A percentile compares a stretch with the other conserved stretches of the same genome.
These are phyloP conservation scores for Drosophila barbarae DNA, from an alignment of 2,888 invertebrate genomes.

Conservation along the genomic window DNA sequence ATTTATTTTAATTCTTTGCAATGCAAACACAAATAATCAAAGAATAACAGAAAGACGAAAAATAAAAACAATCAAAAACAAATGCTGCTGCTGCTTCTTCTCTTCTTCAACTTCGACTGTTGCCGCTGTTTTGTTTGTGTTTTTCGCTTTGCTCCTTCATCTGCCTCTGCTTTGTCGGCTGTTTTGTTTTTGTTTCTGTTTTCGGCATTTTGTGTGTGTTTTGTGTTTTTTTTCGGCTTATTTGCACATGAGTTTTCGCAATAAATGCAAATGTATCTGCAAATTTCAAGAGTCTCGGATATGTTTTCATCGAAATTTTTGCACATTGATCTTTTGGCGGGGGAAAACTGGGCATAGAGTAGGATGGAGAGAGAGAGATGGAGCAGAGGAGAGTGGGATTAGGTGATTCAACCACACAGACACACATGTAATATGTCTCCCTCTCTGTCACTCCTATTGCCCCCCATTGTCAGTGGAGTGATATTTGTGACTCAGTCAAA, in stretches of 20 bases:
- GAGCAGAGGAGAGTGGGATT: not conserved
- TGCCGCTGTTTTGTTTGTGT: constrained; percentile 25
- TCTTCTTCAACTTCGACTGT: not conserved
- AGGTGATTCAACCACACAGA: constrained; percentile 34
- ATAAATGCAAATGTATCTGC: constrained; percentile 28
- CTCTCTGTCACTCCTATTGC: not conserved
- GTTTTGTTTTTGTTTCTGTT: constrained; percentile 26
- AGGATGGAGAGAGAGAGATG: not conserved
- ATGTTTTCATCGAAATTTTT: constrained; percentile 24
- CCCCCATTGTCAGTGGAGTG: not conserved
- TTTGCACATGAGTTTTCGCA: constrained; percentile 25
- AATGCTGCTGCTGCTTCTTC: constrained; percentile 17
- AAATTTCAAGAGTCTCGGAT: constrained; percentile 5
- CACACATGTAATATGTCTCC: constrained; percentile 2
- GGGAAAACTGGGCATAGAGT: not conserved
- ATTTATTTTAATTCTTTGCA: constrained; percentile 46
- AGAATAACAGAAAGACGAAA: constrained; percentile 30
- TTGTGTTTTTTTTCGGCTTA: constrained; percentile 2
- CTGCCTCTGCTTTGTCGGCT: constrained; percentile 4
- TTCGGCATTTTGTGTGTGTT: not conserved
- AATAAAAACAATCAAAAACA: constrained; percentile 19
- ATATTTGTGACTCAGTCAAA: constrained; percentile 31
- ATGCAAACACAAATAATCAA: constrained; percentile 39
- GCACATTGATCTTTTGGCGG: constrained; percentile 20
- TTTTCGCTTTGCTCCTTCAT: constrained; percentile 12